Conservation (phyloP, 1,140 invertebrate genomes). For the Zaprionus ornatus region DNA sequence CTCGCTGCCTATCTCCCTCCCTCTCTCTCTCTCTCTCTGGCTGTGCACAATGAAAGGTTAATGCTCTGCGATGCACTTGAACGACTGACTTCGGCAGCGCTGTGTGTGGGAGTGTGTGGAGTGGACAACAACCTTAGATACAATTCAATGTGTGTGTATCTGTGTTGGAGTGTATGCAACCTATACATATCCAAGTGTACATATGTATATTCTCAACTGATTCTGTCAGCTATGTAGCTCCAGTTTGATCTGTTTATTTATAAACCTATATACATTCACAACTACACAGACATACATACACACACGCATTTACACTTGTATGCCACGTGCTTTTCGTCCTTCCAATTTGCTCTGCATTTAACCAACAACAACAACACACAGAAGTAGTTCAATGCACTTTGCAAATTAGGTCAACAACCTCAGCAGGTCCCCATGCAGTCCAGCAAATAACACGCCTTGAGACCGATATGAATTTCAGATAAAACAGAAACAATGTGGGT, state of each 20-base stretch:
- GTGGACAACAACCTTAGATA: slow-evolving; percentile 24
- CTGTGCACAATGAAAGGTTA: slow-evolving; percentile 59
- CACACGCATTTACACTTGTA: not conserved
- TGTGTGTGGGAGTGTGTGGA: slow-evolving; percentile 17
- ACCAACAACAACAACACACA: slow-evolving; percentile 11
- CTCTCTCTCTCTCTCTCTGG: not conserved
- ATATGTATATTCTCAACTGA: not conserved
- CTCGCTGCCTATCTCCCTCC: no score
- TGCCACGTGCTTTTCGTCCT: slow-evolving; percentile 12
- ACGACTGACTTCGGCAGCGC: slow-evolving; percentile 71
- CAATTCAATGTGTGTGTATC: not conserved
- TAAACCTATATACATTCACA: not conserved
- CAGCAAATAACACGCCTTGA: not conserved
- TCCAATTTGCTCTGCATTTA: slow-evolving; percentile 30
- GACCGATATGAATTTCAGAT: not conserved
- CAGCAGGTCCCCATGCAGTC: not conserved
- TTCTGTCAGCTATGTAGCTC: not conserved
- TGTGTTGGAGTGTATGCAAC: not conserved
- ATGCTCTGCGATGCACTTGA: slow-evolving; percentile 82
- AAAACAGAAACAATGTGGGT: not conserved
- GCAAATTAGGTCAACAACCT: slow-evolving; percentile 83
- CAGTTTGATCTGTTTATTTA: not conserved
- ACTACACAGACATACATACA: not conserved
- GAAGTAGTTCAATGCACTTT: slow-evolving; percentile 79
- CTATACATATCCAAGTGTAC: not conserved